A percentile compares a stretch with the other conserved stretches of the same genome.
Evolutionary conservation across 2,888 invertebrate genomes (phyloP).

Genomic region (Cantharis rustica): DNA sequence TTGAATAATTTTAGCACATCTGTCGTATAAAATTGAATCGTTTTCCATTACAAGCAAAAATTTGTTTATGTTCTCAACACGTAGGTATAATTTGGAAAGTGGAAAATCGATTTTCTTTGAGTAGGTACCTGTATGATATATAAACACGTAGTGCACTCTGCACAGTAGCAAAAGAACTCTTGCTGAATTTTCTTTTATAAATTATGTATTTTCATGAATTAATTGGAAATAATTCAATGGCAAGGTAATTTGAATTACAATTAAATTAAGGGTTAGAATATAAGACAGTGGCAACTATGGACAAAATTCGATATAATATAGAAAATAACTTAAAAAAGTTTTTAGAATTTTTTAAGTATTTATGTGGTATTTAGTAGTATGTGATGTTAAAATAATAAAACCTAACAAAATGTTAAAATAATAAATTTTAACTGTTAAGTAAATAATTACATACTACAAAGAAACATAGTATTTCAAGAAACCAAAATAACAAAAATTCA

Average conservation of each 20-base stretch:
- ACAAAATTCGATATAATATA: too few relatives aligned
- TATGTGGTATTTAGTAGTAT: too few relatives aligned
- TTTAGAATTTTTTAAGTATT: too few relatives aligned
- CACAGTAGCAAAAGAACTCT: neutral
- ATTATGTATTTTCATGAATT: neutral
- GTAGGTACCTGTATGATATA: neutral
- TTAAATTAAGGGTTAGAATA: neutral
- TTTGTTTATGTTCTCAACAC: neutral
- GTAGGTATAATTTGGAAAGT: neutral
- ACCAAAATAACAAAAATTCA: too few relatives aligned
- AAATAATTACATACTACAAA: too few relatives aligned
- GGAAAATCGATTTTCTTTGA: neutral
- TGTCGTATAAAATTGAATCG: neutral
- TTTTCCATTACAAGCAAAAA: too few relatives aligned
- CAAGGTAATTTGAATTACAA: neutral
- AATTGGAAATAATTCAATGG: neutral
- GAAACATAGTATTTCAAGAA: too few relatives aligned
- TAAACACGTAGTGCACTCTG: neutral
- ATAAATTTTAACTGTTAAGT: too few relatives aligned
- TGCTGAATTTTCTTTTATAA: neutral
- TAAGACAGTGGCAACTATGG: neutral
- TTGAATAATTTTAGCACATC: slow-evolving; percentile 21
- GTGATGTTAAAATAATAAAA: too few relatives aligned
- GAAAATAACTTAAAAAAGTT: too few relatives aligned
- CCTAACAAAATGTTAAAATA: too few relatives aligned